These are phyloP conservation scores for Silurus glanis DNA, from an alignment of 2,113 vertebrate species.

Conservation along the genomic window DNA sequence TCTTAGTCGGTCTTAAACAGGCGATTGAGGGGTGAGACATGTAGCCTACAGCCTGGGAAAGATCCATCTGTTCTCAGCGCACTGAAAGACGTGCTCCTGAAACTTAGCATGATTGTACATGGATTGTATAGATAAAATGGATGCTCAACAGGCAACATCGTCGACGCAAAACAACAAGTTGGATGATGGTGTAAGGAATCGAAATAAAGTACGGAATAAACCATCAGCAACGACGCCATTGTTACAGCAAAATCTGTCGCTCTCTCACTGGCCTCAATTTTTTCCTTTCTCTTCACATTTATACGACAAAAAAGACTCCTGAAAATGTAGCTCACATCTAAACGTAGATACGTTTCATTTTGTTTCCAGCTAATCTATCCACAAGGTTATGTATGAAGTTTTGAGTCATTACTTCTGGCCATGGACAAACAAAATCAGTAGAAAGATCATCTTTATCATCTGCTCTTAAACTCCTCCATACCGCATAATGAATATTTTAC, in stretches of 20 bases:
- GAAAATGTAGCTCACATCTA: too few species aligned
- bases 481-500: slow-evolving; percentile 45
- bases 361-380: neutral
- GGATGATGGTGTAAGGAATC: neutral
- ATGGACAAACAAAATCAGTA: neutral
- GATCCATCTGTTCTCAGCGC: slow-evolving; percentile 31
- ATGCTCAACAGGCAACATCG: neutral
- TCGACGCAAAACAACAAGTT: neutral
- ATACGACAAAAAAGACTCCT: neutral
- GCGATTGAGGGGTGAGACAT: neutral
- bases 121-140: neutral
- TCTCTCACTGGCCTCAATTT: neutral
- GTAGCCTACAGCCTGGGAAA: slow-evolving; percentile 22
- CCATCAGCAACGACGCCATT: neutral
- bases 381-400: neutral
- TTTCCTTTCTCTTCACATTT: neutral
- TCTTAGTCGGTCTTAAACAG: neutral
- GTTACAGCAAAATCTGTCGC: neutral
- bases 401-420: neutral
- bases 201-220: neutral
- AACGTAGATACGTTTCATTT: too few species aligned
- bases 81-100: neutral
- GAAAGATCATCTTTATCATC: neutral
- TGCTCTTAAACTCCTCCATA: slow-evolving; percentile 7
- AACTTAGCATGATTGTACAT: neutral